Evolutionary conservation across 2,797 vertebrate species (phyloP).

Genomic region (Anguilla pacifica): DNA sequence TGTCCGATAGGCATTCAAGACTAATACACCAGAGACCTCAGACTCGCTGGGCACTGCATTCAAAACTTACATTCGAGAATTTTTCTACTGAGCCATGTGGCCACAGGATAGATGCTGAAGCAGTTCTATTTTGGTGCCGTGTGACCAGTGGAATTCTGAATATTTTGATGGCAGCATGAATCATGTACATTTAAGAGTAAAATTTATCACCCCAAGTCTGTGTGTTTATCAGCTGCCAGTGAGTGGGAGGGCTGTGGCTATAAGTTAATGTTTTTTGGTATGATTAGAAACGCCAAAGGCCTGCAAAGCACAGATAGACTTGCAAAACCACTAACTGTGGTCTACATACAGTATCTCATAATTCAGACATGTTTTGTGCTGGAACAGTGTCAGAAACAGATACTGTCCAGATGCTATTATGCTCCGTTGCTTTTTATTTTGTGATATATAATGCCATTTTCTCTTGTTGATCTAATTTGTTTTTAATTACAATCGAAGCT

Average conservation of each 20-base stretch:
- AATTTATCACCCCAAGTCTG: slow-evolving; percentile 2
- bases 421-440: not conserved
- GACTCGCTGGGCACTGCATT: not conserved
- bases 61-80: not conserved
- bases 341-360: not conserved
- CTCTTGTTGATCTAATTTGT: not conserved
- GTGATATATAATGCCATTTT: not conserved
- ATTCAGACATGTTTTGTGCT: not conserved
- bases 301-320: not conserved
- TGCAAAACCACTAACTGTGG: not conserved
- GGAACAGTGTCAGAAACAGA: not conserved
- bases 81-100: not conserved
- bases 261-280: not conserved
- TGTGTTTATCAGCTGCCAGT: not conserved
- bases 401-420: not conserved
- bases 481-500: not conserved
- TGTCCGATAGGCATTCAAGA: not conserved
- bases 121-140: not conserved
- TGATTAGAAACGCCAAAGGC: not conserved
- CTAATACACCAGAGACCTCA: not conserved
- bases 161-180: not conserved
- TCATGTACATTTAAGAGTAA: not conserved
- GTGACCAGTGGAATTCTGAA: not conserved
- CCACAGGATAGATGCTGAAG: not conserved
- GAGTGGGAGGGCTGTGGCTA: not conserved